A percentile compares a stretch with the other conserved stretches of the same genome.
These are phyloP conservation scores for Bombus impatiens DNA, from an alignment of 1,140 invertebrate genomes.

Conservation along the genomic window DNA sequence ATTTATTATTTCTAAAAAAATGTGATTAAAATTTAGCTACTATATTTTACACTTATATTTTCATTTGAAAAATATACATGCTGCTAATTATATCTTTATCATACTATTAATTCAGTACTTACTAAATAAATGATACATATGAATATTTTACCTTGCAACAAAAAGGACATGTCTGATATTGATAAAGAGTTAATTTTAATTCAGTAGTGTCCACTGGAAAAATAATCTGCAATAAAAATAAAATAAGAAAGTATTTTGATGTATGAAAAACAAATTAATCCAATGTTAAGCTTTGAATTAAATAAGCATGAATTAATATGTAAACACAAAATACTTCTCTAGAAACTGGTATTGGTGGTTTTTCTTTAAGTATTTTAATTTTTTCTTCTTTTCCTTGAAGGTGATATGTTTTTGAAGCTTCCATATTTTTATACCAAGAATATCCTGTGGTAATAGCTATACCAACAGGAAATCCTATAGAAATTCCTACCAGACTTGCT, in stretches of 20 bases:
- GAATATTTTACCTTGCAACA: slow-evolving; percentile 92
- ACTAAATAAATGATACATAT: slow-evolving; percentile 14
- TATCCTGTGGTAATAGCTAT: slow-evolving; percentile 81
- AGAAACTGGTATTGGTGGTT: slow-evolving; percentile 80
- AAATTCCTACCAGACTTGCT: slow-evolving; percentile 79
- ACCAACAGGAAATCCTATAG: slow-evolving; percentile 83
- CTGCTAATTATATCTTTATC: background rate
- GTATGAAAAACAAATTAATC: background rate
- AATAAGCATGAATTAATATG: slow-evolving; percentile 1
- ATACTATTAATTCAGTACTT: slow-evolving; percentile 1
- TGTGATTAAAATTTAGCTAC: slow-evolving; percentile 2
- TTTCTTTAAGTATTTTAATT: slow-evolving; percentile 81
- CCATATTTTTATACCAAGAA: slow-evolving; percentile 78
- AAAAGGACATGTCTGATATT: slow-evolving; percentile 99
- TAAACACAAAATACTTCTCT: slow-evolving; percentile 73
- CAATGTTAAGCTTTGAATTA: background rate
- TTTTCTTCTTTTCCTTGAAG: slow-evolving; percentile 78
- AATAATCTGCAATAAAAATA: slow-evolving; percentile 82
- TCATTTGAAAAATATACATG: background rate
- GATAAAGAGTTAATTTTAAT: slow-evolving; percentile 94
- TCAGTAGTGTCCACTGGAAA: slow-evolving; percentile 87
- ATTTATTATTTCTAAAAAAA: background rate
- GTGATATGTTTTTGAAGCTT: slow-evolving; percentile 78
- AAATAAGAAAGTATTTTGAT: slow-evolving; percentile 32
- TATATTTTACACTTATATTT: background rate